A percentile compares a stretch with the other conserved stretches of the same genome.
Evolutionary conservation across 2,888 invertebrate genomes (phyloP).

Genomic region (Lomographa bimaculata): DNA sequence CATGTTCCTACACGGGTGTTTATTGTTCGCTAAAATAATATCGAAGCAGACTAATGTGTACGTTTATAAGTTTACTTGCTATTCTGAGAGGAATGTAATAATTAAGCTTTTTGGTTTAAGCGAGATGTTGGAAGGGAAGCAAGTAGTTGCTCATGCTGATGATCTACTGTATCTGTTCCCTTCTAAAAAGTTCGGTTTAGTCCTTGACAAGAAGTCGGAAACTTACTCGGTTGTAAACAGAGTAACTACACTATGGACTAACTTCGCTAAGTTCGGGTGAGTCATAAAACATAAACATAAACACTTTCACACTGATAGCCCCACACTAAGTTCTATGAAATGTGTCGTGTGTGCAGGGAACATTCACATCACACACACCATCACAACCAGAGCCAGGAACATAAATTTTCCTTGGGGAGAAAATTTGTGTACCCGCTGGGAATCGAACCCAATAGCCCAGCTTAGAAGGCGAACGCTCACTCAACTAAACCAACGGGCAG

Average conservation of each 20-base stretch:
- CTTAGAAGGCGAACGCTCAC: no score
- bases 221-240: conserved; percentile 49
- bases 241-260: conserved; percentile 59
- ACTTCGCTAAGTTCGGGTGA: conserved; percentile 67
- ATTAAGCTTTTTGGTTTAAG: conserved; percentile 33
- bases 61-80: conserved; percentile 55
- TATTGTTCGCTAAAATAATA: conserved; percentile 42
- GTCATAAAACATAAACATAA: conserved; percentile 27
- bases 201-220: conserved; percentile 40
- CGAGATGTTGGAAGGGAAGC: conserved; percentile 29
- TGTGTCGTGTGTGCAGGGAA: no score
- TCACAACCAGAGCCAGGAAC: no score
- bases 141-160: conserved; percentile 46
- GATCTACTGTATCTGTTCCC: conserved; percentile 56
- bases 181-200: conserved; percentile 29
- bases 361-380: no score
- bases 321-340: no score
- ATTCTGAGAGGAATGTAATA: conserved; percentile 52
- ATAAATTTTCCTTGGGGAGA: no score
- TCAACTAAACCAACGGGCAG: no score
- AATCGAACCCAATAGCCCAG: no score
- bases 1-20: conserved; percentile 42
- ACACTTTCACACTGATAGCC: no score
- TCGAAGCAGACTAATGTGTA: conserved; percentile 46
- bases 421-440: no score